These are phyloP conservation scores for Ceratoteleas bidentatus DNA, from an alignment of 1,140 invertebrate genomes.

Conservation along the genomic window DNA sequence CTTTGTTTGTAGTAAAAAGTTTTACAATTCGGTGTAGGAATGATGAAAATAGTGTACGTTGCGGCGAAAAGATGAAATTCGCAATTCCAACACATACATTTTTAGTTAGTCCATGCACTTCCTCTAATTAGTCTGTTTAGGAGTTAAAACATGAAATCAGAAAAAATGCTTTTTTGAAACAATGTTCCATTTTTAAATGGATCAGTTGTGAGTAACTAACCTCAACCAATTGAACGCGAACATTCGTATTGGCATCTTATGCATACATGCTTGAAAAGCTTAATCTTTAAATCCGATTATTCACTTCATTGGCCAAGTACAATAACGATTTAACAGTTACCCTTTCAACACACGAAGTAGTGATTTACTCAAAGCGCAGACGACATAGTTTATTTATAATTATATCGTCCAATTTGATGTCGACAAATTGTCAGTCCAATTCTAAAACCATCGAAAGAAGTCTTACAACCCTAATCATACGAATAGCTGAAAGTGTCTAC, in stretches of 20 bases:
- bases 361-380: conserved; percentile 13
- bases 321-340: conserved; percentile 71
- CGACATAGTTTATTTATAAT: conserved; percentile 1
- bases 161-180: too few species aligned
- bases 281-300: conserved; percentile 80
- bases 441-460: background rate
- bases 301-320: conserved; percentile 77
- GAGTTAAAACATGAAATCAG: too few species aligned
- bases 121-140: too few species aligned
- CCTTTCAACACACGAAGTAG: conserved; percentile 54
- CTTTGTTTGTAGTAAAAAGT: too few species aligned
- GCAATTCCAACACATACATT: too few species aligned
- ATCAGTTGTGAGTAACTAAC: too few species aligned
- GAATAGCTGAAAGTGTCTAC: background rate
- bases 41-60: too few species aligned
- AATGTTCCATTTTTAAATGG: too few species aligned
- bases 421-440: background rate
- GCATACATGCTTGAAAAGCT: conserved; percentile 32
- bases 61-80: too few species aligned
- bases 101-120: too few species aligned
- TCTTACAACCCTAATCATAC: background rate
- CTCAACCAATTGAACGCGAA: background rate
- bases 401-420: background rate
- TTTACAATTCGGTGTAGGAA: too few species aligned
- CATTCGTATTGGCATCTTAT: conserved; percentile 29